A percentile compares a stretch with the other conserved stretches of the same genome.
phyloP scores from a whole-genome alignment of 2,888 invertebrate genomes.

The Maniola hyperantus region DNA sequence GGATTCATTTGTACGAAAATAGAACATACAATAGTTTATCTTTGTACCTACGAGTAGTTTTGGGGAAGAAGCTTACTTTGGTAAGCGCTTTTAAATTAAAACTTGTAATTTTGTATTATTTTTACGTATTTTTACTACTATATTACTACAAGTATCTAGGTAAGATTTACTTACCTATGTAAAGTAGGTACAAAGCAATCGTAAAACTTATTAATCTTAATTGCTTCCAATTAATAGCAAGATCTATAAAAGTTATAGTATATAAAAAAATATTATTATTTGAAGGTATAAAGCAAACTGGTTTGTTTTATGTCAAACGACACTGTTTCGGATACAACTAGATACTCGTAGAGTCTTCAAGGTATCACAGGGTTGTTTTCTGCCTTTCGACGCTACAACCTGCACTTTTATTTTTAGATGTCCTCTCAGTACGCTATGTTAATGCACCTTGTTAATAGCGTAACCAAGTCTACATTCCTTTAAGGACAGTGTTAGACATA shows the following conservation, averaged over 20 bases:
- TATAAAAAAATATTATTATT: constrained; percentile 8
- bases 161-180: not conserved
- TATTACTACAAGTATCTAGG: no score
- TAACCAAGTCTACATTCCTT: constrained; percentile 22
- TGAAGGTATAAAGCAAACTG: constrained; percentile 20
- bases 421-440: constrained; percentile 65
- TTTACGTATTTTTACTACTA: no score
- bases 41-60: not conserved
- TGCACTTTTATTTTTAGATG: constrained; percentile 72
- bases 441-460: constrained; percentile 61
- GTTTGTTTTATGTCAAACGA: constrained; percentile 22
- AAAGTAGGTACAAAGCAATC: constrained; percentile 10
- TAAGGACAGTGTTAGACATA: constrained; percentile 12
- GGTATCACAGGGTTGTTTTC: constrained; percentile 38
- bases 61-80: not conserved
- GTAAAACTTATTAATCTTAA: constrained; percentile 20
- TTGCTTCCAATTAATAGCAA: constrained; percentile 11
- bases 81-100: no score
- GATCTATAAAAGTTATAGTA: constrained; percentile 2
- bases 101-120: no score
- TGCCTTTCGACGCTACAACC: constrained; percentile 51
- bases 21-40: not conserved
- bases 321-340: constrained; percentile 20
- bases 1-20: constrained; percentile 47
- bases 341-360: constrained; percentile 32